Evolutionary conservation across 2,888 invertebrate species (phyloP).

Genomic region (Metopia argyrocephala): DNA sequence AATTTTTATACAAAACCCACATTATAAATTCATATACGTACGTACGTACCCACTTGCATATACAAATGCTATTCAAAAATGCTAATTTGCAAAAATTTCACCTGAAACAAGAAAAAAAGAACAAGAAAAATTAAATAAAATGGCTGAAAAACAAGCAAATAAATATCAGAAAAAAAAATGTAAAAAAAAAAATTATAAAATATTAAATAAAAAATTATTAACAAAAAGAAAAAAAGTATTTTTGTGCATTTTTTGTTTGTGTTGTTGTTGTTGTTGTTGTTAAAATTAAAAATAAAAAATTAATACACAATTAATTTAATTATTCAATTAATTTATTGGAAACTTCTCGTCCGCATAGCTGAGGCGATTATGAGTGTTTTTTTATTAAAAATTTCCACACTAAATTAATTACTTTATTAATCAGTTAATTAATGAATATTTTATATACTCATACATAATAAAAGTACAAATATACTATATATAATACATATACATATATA

Average conservation of each 20-base stretch:
- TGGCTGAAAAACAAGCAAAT: background rate
- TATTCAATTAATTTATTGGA: background rate
- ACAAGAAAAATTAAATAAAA: background rate
- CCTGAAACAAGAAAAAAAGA: constrained; percentile 8
- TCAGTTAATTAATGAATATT: constrained; percentile 51
- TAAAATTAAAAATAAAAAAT: background rate
- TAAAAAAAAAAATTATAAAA: background rate
- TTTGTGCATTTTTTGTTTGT: no score
- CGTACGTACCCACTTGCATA: no score
- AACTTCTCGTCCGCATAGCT: background rate
- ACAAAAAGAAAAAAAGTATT: no score
- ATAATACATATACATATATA: no score
- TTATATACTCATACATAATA: constrained; percentile 44
- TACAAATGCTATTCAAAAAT: background rate
- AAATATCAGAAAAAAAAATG: background rate
- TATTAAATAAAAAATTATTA: background rate
- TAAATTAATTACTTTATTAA: constrained; percentile 50
- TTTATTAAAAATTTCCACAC: constrained; percentile 20
- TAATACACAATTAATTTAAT: constrained; percentile 15
- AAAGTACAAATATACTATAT: background rate
- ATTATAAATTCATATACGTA: background rate
- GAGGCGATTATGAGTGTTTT: background rate
- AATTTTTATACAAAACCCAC: background rate
- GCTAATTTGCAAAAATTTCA: background rate
- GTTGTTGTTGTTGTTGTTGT: no score